Base-by-base conservation (phyloP, 2,113 vertebrate species). In the Syrrhaptes paradoxus region DNA sequence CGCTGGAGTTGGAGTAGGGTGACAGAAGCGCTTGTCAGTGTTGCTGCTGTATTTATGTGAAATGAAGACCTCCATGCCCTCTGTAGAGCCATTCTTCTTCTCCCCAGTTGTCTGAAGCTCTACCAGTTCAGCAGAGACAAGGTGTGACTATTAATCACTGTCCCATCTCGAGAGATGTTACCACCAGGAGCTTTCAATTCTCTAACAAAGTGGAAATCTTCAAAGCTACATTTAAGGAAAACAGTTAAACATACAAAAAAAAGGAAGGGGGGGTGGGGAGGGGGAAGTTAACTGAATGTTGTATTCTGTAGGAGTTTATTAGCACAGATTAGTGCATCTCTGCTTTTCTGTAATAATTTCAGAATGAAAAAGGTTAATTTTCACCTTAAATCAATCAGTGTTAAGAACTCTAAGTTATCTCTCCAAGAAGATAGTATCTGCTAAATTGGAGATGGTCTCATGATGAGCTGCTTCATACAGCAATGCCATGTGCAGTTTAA, bases 91-190 rank as follows among this genome's bases (percentile, higher is more conserved):
- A 45, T 94, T 59, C 55, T 77, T 94, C 88, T 65, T 58, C 85
- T 74, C 67, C 67, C 46, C 59, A 16, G 68, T 28, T 72, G 59
- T 86, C 79, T 84, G 68, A 77, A 85, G 75, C 36, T 78, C 90
- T 77, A 16, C 65, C 83, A 63, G 79, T 65, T 78, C 13, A 6
- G 73, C 73, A 75, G 0, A 1, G 61, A 57, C 79, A 87, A 89
- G 88, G 52, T 93, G 80, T 70, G 83, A 66, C n/a, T 68, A 72
- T 91, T 55, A 87, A 95, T 94, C 95, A 90, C 73, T 84, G 52
- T 68, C 93, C 73, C 41, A 58, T 81, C 90, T 63, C 88, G 68
- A 87, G 70, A 82, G 83, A 72, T 78, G 65, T 87, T 54, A 75
- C 88, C 83, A 87, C 61, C 88, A 93, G 90, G 73, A 92, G 61